Evolutionary conservation across 2,888 invertebrate genomes (phyloP), one percentile per base, ranked within the genome.

Genomic region (Pecten maximus): DNA sequence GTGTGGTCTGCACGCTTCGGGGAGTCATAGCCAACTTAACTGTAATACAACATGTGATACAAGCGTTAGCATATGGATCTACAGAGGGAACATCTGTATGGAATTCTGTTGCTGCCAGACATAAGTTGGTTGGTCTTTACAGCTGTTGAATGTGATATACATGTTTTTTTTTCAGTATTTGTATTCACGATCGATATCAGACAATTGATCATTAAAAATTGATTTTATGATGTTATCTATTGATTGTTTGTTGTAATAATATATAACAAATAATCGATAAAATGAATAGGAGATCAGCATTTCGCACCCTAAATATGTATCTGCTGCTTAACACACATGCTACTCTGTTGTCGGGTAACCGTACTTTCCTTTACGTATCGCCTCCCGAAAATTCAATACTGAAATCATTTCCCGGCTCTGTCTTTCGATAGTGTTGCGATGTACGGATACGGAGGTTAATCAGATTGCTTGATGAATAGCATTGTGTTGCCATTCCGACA

Each of bases 11-110:
- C 74, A 74, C 74, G 74, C 74, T 74, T 74, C 35, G 74, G 74
- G 74, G 74, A 74, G 35, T 74, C 28, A 35, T 35, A 74, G 74
- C 74, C 74, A 74, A 74, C 35, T 74, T 74, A 74, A 74, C 74
- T 74, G 35, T 35, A 35, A 74, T 35, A 74, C 74, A 74, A 74
- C 74, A 74, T 74, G 35, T 28, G 28, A 35, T 35, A 74, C 28
- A 35, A 74, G 35, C 35, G 74, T 74, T 74, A 74, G 74, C 74
- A 74, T 74, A 74, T 35, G 74, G 35, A 35, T 23, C 74, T 60
- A 4, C 60, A 23, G 19, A 6, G 6, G 23, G 1, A 60, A 60
- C 74, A 60, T 60, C 28, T 74, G 74, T 74, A 74, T 74, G 74
- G 74, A 74, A 28, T 19, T 6, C 74, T 35, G 35, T 35, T 10